These are phyloP conservation scores for Palythoa caribaeorum DNA, from an alignment of 92 coral and sea anemone species.

Conservation along the genomic window DNA sequence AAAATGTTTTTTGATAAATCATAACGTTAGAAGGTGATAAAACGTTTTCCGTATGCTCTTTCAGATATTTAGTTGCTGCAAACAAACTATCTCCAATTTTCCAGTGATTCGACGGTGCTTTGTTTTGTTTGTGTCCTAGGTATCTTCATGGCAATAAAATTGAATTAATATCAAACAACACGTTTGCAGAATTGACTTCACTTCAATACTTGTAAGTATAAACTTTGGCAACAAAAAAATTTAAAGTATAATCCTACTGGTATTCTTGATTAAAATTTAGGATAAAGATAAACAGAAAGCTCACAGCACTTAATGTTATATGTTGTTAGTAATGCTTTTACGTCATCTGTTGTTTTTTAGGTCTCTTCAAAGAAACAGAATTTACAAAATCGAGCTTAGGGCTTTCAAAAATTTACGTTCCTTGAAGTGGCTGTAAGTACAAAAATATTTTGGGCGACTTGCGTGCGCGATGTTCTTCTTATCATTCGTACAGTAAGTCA, in stretches of 20 bases:
- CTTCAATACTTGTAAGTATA: slow-evolving; percentile 9
- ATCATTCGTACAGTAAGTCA: background rate
- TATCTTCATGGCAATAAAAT: slow-evolving; percentile 38
- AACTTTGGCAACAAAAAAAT: background rate
- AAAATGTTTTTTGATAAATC: too few relatives aligned
- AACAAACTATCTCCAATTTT: background rate
- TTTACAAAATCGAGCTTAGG: background rate
- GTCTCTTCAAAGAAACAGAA: slow-evolving; percentile 39
- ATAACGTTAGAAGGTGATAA: too few relatives aligned
- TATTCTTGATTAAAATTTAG: too few relatives aligned
- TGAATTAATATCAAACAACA: background rate
- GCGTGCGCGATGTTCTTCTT: background rate
- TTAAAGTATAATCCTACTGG: background rate
- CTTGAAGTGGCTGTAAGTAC: slow-evolving; percentile 47
- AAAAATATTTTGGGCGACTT: background rate
- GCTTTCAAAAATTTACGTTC: slow-evolving; percentile 35
- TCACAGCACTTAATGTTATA: too few relatives aligned
- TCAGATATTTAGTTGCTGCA: background rate
- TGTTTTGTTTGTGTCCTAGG: background rate
- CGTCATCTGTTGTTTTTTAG: background rate
- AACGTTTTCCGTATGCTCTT: background rate
- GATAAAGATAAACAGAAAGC: too few relatives aligned
- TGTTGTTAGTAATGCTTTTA: background rate
- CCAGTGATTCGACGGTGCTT: background rate
- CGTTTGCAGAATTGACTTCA: slow-evolving; percentile 20